Base-by-base conservation (phyloP, 2,888 invertebrate species). In the Sphaerophoria taeniata region DNA sequence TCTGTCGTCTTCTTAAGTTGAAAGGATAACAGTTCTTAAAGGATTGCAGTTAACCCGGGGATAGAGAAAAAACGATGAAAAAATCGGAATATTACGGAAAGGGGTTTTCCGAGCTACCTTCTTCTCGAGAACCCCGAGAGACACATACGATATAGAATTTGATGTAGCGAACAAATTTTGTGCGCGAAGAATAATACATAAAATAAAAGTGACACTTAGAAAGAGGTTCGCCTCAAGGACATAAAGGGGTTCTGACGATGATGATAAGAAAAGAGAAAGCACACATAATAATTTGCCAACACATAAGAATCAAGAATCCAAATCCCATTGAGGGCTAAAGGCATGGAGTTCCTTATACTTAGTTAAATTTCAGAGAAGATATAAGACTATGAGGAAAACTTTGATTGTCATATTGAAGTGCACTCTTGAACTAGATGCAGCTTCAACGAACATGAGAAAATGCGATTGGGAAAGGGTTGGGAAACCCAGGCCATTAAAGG, bases 1-100 rank as follows among this genome's bases (percentile, higher is more conserved):
- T 69, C 24, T 55, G 36, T 33, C 36, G 33, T 58, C 71, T 76
- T 76, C 80, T 71, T 61, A 71, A 84, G 84, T 84, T 80, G 79
- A 84, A 76, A 80, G 65, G 69, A 85, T 80, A 80, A 80, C 75
- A 70, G 53, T 70, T 76, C 76, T 85, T 81, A 76, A 81, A 85
- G 80, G 69, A 85, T 85, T 85, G 85, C 85, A 85, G 85, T 81
- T 73, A 81, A 81, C 85, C 85, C 76, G 77, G 73, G 73, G 81
- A 71, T 16, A 79, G 24, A 47, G 56, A 53, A 56, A 7, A 67
- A 39, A 24, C 24, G 24, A 24, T 24, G 24, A 24, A 24, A 24
- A 24, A 24, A 24, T 2, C 24, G 1, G 24, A 24, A 24, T 24
- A 24, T 24, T 24, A 24, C 24, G 34, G 24, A 33, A 9, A 43